Evolutionary conservation across 2,797 vertebrate species (phyloP), one percentile per base, ranked within the genome.

Genomic region (Fratercula arctica): DNA sequence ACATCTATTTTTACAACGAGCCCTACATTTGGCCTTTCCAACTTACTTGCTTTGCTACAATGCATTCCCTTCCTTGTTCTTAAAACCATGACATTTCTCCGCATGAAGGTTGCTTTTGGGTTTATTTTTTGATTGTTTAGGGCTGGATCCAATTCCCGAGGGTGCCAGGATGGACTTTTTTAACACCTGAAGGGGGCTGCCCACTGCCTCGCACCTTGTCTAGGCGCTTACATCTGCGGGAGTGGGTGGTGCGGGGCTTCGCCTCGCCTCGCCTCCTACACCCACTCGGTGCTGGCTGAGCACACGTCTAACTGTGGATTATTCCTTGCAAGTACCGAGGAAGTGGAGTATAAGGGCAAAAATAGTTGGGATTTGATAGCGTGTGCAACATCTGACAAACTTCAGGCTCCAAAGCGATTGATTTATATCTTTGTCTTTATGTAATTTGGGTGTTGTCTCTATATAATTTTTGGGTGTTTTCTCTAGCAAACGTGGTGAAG

Each of bases 141-240:
- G 66, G 74, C 74, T 23, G 31, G 68, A 74, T 87, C 81, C 51
- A 85, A 3, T 37, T 92, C 37, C 45, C 1, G 5, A 29, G 18
- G 57, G 29, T 54, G 82, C 41, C 66, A 56, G 82, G 45, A 77
- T 17, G 68, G 78, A 78, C 33, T 87, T 85, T 95, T 96, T 96
- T 93, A 72, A 85, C 92, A 93, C 90, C 89, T 87, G 94, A 83
- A 61, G 66, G 50, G 80, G 31, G 43, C 94, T 94, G 86, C 95
- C 93, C 89, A 95, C 96, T 85, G 94, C 96, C 93, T 96, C 25
- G 61, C 95, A 95, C 95, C 89, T 81, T 95, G 84, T 85, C 90
- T 92, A 2, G 3, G 88, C 16, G 0, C 89, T 93, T 79, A 63
- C 74, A 66, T 91, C 84, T 94, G 92, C 11, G 78, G 63, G 84